Base-by-base conservation (phyloP, 2,888 invertebrate genomes). In the Drosophila quinaria region DNA sequence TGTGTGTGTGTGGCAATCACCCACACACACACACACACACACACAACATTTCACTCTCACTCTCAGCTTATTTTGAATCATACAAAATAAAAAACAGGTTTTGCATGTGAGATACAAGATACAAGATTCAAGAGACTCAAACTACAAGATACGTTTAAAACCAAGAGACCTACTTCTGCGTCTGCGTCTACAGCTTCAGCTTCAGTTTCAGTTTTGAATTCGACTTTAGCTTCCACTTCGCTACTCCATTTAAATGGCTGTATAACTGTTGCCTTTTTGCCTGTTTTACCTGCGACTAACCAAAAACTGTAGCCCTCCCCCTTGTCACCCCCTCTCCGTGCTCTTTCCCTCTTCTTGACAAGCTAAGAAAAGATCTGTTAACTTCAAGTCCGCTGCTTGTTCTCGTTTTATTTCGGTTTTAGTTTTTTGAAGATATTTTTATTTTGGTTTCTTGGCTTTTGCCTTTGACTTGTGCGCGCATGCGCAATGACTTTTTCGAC, bases 401-500 rank as follows among this genome's bases (percentile, higher is more conserved):
- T 75, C 63, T 77, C 59, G 64, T 67, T 77, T 73, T 63, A 46
- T 33, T 35, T 46, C 46, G 10, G 41, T 63, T 75, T 79, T 78
- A 25, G 49, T 62, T 47, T 59, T 78, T 54, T 44, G 25, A 3
- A 35, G 5, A 44, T 69, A 60, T 33, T 39, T 50, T 35, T 47
- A 46, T 47, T 46, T 65, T 58, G 22, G 22, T 22, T 22, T 22
- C 22, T 50, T 46, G 42, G 51, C 29, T 61, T 13, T 66, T 75
- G 70, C 74, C 70, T 83, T 81, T 83, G 80, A 83, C 80, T 81
- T 74, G 84, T 68, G 82, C 85, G 85, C 83, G 82, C 83, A 83
- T 85, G 83, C 86, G 82, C 86, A 85, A 85, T 82, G 82, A 77
- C 86, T 82, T 84, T 81, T 85, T 85, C 82, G 86, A 85, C 83